phyloP scores from a whole-genome alignment of 2,888 invertebrate species.

The Ochropleura plecta region DNA sequence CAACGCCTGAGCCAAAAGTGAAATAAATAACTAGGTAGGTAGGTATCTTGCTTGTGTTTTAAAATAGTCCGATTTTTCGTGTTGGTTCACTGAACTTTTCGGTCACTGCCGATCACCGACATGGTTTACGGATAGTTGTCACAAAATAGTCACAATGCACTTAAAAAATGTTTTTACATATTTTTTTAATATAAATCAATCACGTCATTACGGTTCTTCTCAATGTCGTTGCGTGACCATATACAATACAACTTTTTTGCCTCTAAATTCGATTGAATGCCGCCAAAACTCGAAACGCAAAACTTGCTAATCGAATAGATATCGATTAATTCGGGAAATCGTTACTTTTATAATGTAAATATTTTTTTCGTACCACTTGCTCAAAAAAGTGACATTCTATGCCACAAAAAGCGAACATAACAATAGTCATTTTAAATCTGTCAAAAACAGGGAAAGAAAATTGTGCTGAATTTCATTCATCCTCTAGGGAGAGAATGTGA shows the following conservation, averaged over 20 bases:
- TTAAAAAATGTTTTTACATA: constrained; percentile 9
- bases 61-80: constrained; percentile 72
- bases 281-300: constrained; percentile 5
- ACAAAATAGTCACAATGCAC: constrained; percentile 52
- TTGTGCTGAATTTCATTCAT: too few relatives aligned
- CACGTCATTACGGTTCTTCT: constrained; percentile 9
- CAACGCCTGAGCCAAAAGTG: constrained; percentile 48
- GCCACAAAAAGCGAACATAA: too few relatives aligned
- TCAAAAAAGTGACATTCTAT: too few relatives aligned
- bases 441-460: too few relatives aligned
- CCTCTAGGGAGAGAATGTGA: too few relatives aligned
- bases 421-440: too few relatives aligned
- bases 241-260: constrained; percentile 18
- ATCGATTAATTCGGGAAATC: constrained; percentile 7
- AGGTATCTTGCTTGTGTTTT: constrained; percentile 60
- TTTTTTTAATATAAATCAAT: constrained; percentile 1
- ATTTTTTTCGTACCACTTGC: too few relatives aligned
- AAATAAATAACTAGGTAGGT: constrained; percentile 47
- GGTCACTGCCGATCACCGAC: constrained; percentile 74
- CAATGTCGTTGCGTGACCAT: constrained; percentile 33
- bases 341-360: constrained; percentile 4
- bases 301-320: constrained; percentile 2
- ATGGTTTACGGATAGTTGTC: constrained; percentile 70
- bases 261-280: constrained; percentile 13
- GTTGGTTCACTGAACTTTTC: constrained; percentile 80